Evolutionary conservation across 2,888 invertebrate species (phyloP).

Genomic region (Periphyllus acericola): DNA sequence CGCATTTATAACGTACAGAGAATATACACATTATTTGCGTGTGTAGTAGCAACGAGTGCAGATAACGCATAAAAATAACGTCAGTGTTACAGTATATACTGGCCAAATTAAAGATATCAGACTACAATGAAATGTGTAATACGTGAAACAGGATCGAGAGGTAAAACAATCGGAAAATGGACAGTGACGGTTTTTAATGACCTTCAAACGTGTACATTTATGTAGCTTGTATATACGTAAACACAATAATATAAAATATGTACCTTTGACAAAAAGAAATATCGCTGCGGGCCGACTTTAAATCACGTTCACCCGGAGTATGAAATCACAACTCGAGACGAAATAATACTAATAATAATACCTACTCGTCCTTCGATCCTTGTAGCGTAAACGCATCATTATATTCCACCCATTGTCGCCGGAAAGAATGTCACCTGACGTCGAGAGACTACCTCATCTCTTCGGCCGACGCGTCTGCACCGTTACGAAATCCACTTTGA

Average conservation of each 20-base stretch:
- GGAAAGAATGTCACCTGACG: neutral
- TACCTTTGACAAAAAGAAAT: too few species aligned
- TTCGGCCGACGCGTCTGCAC: neutral
- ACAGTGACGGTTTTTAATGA: neutral
- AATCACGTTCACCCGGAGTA: neutral
- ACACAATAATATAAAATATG: too few species aligned
- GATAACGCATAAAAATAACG: neutral
- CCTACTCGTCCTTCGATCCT: neutral
- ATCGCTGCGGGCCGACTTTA: too few species aligned
- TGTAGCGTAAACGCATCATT: neutral
- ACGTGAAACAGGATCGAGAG: neutral
- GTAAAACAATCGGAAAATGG: neutral
- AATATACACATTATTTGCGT: too few species aligned
- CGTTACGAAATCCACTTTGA: neutral
- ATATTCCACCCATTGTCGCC: neutral
- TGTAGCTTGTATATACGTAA: too few species aligned
- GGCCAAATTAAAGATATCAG: neutral
- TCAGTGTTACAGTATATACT: too few species aligned
- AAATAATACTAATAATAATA: neutral
- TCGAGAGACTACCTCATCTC: neutral
- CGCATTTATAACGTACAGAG: neutral
- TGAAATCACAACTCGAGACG: neutral
- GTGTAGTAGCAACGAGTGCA: neutral
- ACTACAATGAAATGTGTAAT: neutral
- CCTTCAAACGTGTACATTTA: too few species aligned